Conservation (phyloP, 2,113 vertebrate species). For the Silurus meridionalis region DNA sequence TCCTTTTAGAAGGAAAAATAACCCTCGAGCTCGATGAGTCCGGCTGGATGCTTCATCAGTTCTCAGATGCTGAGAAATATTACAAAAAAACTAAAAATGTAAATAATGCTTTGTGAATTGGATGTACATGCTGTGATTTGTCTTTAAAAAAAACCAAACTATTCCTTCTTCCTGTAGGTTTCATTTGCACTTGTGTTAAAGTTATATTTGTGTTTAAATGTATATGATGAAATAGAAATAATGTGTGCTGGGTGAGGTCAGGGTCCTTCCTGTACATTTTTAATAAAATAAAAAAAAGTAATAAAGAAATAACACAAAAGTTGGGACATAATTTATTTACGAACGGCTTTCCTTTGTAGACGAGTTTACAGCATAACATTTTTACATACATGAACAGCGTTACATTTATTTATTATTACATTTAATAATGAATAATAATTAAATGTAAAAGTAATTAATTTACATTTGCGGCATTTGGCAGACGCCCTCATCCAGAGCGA, state of each 20-base stretch:
- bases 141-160: background rate
- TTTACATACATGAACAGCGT: no score
- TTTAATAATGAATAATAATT: no score
- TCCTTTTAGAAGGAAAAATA: constrained; percentile 66
- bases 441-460: no score
- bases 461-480: no score
- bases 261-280: background rate
- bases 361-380: background rate
- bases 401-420: no score
- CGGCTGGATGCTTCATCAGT: background rate
- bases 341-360: background rate
- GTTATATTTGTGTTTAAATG: background rate
- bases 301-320: no score
- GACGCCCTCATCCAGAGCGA: no score
- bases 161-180: background rate
- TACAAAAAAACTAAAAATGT: background rate
- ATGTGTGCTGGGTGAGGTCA: background rate
- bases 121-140: background rate
- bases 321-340: no score
- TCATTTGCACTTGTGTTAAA: background rate
- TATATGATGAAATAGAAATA: background rate
- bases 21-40: constrained; percentile 31
- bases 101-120: background rate
- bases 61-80: background rate
- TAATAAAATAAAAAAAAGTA: background rate